Base-by-base conservation (phyloP, 2,888 invertebrate species). In the Pasiphila rectangulata region DNA sequence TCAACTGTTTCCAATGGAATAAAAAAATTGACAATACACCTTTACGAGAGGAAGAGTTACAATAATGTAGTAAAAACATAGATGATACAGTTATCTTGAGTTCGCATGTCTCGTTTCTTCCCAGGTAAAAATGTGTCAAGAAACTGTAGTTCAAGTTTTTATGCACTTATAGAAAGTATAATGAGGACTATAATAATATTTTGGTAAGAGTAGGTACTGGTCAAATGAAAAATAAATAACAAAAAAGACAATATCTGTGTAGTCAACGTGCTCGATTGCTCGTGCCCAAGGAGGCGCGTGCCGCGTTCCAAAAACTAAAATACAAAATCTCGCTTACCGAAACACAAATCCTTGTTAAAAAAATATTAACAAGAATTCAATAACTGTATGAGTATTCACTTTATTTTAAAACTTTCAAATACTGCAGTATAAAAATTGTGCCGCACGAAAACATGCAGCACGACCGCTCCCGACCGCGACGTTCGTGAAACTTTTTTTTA, bases 391-490 rank as follows among this genome's bases (percentile, higher is more conserved):
- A 5, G 2, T 17, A 5, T 25, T 35, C 37, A 38, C 45, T 16
- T 12, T 23, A 13, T 37, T 27, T 29, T 30, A 36, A 41, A 37
- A 44, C 39, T 43, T 29, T 39, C 19, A 39, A 23, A 25, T 27
- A 47, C 15, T 46, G 38, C 44, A 47, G 15, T 40, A 48, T 16
- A 45, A 39, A 32, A 42, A 12, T 13, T n/a, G n/a, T n/a, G n/a
- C n/a, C n/a, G 47, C 5, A 19, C 10, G 41, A 52, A 63, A 71
- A 72, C 69, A 64, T 65, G 67, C 67, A 52, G 64, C 64, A 70
- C 78, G 57, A 68, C 75, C 74, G 42, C 67, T 65, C 59, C 56
- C 57, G 51, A 40, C 57, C 65, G 65, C 68, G 65, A 63, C 71
- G 65, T 68, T 70, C 69, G 59, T 67, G 69, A 59, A 65, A 67